Percentiles rank a stretch among this genome's conserved stretches.
These are phyloP conservation scores for Cromileptes altivelis DNA, from an alignment of 2,113 vertebrate genomes.

Conservation along the genomic window DNA sequence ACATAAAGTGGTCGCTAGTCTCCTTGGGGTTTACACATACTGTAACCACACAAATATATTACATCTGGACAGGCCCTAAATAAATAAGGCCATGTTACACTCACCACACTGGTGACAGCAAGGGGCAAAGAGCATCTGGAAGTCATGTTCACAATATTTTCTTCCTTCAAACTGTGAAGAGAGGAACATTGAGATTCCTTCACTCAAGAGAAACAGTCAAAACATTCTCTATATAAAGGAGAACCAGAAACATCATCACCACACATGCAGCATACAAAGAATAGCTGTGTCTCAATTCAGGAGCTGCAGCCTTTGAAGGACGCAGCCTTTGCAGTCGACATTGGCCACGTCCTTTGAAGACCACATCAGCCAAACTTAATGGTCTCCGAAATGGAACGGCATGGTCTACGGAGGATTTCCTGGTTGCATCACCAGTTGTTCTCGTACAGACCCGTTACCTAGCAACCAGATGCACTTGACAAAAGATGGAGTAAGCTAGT, in stretches of 20 bases:
- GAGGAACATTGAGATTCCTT: background rate
- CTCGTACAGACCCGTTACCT: too few species aligned
- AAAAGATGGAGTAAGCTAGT: too few species aligned
- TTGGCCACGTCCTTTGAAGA: too few species aligned
- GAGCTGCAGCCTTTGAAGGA: too few species aligned
- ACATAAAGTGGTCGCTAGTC: background rate
- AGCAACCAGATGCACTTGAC: too few species aligned
- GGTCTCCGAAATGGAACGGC: too few species aligned
- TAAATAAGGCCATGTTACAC: constrained; percentile 65
- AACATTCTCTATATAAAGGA: background rate
- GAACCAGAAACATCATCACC: background rate
- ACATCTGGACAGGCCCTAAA: background rate
- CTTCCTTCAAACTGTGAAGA: constrained; percentile 95
- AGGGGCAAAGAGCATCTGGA: constrained; percentile 99
- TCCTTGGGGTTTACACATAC: background rate
- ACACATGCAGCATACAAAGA: background rate
- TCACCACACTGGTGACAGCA: constrained; percentile 99
- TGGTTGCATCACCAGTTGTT: too few species aligned
- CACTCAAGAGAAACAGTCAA: background rate
- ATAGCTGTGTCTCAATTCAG: too few species aligned
- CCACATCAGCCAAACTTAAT: too few species aligned
- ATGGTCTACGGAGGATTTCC: too few species aligned
- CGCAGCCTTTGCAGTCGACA: too few species aligned
- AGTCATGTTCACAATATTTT: constrained; percentile 99
- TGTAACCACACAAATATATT: background rate